These are phyloP conservation scores for Coregonus ussuriensis DNA, from an alignment of 2,797 vertebrate genomes.

Conservation along the genomic window DNA sequence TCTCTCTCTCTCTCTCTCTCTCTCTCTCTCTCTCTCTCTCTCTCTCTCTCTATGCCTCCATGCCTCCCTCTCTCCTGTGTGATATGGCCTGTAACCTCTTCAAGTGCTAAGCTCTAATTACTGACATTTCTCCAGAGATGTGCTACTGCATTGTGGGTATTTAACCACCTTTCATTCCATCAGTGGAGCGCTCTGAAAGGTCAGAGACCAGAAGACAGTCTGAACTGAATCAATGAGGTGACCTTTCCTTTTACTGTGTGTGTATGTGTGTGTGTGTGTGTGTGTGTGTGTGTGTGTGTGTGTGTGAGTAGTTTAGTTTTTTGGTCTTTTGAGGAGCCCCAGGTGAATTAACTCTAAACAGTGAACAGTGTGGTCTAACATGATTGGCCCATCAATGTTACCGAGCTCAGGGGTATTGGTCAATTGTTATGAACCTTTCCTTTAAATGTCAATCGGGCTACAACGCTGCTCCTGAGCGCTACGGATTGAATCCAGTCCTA, in stretches of 20 bases:
- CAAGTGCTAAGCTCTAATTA: conserved; percentile 49
- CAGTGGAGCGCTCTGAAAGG: conserved; percentile 58
- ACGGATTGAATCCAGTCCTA: too few relatives aligned
- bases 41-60: neutral
- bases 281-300: neutral
- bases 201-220: conserved; percentile 56
- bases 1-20: neutral
- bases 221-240: conserved; percentile 53
- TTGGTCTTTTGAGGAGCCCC: neutral
- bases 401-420: too few relatives aligned
- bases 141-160: conserved; percentile 43
- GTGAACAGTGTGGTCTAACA: too few relatives aligned
- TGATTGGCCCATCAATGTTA: too few relatives aligned
- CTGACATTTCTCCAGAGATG: conserved; percentile 59
- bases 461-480: too few relatives aligned
- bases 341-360: neutral
- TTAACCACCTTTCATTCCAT: conserved; percentile 61
- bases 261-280: conserved; percentile 7
- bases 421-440: too few relatives aligned
- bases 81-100: conserved; percentile 42
- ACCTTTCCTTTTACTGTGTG: conserved; percentile 28
- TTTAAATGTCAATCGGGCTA: too few relatives aligned
- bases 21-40: neutral
- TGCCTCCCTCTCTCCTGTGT: conserved; percentile 12
- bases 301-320: neutral